A percentile compares a stretch with the other conserved stretches of the same genome.
Evolutionary conservation across 35 echinoderm and acorn worm species (phyloP).

Genomic region (Apostichopus parvimensis): DNA sequence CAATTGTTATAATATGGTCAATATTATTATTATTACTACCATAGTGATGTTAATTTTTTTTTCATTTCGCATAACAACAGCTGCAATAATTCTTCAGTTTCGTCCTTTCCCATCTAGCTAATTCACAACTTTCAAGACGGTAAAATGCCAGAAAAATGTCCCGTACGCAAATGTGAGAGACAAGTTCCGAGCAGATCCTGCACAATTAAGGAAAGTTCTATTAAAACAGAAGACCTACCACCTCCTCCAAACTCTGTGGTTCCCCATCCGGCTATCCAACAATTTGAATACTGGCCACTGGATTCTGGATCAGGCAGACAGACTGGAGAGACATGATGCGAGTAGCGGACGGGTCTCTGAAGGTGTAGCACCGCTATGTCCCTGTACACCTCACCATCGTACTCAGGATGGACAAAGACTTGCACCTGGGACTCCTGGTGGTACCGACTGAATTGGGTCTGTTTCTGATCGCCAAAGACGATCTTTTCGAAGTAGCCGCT

Average conservation of each 20-base stretch:
- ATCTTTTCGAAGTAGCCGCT: conserved; percentile 6
- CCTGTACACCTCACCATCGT: conserved; percentile 39
- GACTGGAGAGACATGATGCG: conserved; percentile 46
- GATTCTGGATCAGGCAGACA: conserved; percentile 66
- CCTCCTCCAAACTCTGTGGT: conserved; percentile 60
- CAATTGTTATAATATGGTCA: no score
- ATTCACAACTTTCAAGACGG: no score
- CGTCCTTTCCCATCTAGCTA: no score
- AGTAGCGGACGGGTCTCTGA: conserved; percentile 47
- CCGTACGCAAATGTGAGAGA: no score
- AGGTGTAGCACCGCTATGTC: conserved; percentile 79
- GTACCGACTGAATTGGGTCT: background rate
- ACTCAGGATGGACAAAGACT: conserved; percentile 10
- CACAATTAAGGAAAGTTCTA: no score
- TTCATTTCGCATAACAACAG: no score
- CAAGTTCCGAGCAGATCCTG: no score
- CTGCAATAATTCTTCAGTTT: no score
- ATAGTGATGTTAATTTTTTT: no score
- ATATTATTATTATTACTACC: no score
- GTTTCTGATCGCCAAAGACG: conserved; percentile 19
- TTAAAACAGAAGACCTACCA: background rate
- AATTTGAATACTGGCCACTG: background rate
- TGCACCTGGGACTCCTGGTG: conserved; percentile 18
- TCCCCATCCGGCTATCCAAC: conserved; percentile 94
- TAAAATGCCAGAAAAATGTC: no score